These are phyloP conservation scores for Enteromius thamalakanensis DNA, from an alignment of 2,797 vertebrate species.

Conservation along the genomic window DNA sequence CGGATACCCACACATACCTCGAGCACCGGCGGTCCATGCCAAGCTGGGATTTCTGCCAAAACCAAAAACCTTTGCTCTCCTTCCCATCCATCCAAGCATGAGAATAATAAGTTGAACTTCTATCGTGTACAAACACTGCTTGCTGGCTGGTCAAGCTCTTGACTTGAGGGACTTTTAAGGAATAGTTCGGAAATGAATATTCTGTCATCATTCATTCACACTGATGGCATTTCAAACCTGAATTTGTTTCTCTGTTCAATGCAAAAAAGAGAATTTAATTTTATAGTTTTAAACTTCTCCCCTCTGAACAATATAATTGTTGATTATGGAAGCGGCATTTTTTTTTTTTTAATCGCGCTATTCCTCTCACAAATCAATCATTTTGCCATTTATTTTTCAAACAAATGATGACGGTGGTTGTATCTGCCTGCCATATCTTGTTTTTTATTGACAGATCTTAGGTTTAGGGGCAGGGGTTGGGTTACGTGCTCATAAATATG, in stretches of 20 bases:
- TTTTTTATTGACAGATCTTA: no score
- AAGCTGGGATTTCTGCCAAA: slow-evolving; percentile 59
- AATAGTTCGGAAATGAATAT: not conserved
- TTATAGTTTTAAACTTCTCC: not conserved
- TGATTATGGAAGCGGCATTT: no score
- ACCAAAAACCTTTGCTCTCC: slow-evolving; percentile 48
- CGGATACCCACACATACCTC: slow-evolving; percentile 51
- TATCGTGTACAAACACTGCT: slow-evolving; percentile 32
- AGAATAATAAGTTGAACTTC: slow-evolving; percentile 50
- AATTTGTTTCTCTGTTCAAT: not conserved
- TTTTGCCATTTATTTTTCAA: no score
- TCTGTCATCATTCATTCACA: not conserved
- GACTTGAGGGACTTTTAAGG: slow-evolving; percentile 26
- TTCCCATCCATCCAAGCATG: slow-evolving; percentile 57
- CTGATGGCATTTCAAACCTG: not conserved
- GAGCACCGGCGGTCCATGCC: slow-evolving; percentile 54
- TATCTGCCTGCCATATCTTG: no score
- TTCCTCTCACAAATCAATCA: no score
- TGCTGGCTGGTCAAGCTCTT: slow-evolving; percentile 13
- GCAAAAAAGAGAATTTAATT: not conserved
- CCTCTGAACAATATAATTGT: no score
- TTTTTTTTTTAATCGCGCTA: no score
- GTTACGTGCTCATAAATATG: no score
- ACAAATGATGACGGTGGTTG: no score
- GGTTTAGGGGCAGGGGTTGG: no score